These are phyloP conservation scores for Aradus depressus DNA, from an alignment of 2,888 invertebrate species.

Conservation along the genomic window DNA sequence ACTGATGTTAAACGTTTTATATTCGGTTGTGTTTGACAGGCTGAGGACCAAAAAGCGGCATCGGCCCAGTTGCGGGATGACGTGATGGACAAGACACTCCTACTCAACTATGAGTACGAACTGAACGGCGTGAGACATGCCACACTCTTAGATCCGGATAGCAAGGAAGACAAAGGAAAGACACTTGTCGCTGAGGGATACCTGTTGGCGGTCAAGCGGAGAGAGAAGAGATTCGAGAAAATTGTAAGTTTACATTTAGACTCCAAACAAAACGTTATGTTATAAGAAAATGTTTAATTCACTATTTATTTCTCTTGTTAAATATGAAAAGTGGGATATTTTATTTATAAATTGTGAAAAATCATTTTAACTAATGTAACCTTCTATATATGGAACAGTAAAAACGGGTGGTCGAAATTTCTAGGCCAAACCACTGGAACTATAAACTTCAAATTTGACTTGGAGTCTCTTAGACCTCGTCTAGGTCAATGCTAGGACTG, in stretches of 20 bases:
- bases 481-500: too few species aligned
- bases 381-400: too few species aligned
- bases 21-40: constrained; percentile 40
- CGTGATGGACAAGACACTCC: constrained; percentile 59
- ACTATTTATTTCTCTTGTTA: too few species aligned
- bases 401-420: too few species aligned
- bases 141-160: constrained; percentile 46
- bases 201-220: constrained; percentile 64
- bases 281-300: too few species aligned
- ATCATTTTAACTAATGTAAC: too few species aligned
- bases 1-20: neutral
- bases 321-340: too few species aligned
- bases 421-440: too few species aligned
- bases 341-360: too few species aligned
- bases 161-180: constrained; percentile 59
- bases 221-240: constrained; percentile 69
- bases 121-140: constrained; percentile 38
- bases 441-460: too few species aligned
- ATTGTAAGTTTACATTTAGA: constrained; percentile 56
- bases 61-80: constrained; percentile 52
- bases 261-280: too few species aligned
- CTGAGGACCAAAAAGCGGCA: constrained; percentile 67
- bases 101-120: constrained; percentile 74
- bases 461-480: too few species aligned
- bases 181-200: constrained; percentile 76